These are phyloP conservation scores for Elymnias hypermnestra DNA, from an alignment of 1,140 invertebrate genomes.

Conservation along the genomic window DNA sequence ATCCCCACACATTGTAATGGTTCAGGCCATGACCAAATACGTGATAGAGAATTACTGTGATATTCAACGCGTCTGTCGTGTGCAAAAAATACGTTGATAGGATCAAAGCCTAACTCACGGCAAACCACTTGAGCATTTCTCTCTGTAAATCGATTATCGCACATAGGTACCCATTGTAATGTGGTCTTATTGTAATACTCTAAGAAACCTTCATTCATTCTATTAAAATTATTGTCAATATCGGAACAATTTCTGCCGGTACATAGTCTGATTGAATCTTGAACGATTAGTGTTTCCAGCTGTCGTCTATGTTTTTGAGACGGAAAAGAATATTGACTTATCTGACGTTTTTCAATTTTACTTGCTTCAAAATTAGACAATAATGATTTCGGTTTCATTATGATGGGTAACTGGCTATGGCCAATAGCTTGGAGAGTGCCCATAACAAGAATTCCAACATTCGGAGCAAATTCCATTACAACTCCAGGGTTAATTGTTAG, in stretches of 20 bases:
- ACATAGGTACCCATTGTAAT: conserved; percentile 97
- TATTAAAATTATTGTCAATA: conserved; percentile 65
- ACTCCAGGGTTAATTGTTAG: conserved; percentile 94
- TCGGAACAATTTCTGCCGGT: conserved; percentile 83
- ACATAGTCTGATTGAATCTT: conserved; percentile 83
- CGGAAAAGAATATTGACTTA: conserved; percentile 38
- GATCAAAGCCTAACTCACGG: conserved; percentile 92
- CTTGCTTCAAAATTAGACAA: conserved; percentile 57
- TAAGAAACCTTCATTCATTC: conserved; percentile 87
- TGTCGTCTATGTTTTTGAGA: conserved; percentile 64
- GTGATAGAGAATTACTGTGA: conserved; percentile 87
- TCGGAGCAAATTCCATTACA: conserved; percentile 94
- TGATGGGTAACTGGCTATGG: conserved; percentile 85
- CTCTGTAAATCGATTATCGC: conserved; percentile 95
- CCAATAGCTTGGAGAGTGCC: conserved; percentile 94
- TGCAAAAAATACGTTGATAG: conserved; percentile 91
- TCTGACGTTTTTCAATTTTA: conserved; percentile 58
- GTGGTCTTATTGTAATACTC: conserved; percentile 97
- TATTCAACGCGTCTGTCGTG: conserved; percentile 88
- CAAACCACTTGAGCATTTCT: conserved; percentile 97
- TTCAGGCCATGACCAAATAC: conserved; percentile 97
- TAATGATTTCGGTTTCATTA: conserved; percentile 84
- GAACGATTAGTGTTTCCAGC: conserved; percentile 71
- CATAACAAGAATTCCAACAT: conserved; percentile 97
- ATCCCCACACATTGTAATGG: conserved; percentile 90